Base-by-base conservation (phyloP, 2,113 vertebrate species). In the Genyomyrus donnyi region DNA sequence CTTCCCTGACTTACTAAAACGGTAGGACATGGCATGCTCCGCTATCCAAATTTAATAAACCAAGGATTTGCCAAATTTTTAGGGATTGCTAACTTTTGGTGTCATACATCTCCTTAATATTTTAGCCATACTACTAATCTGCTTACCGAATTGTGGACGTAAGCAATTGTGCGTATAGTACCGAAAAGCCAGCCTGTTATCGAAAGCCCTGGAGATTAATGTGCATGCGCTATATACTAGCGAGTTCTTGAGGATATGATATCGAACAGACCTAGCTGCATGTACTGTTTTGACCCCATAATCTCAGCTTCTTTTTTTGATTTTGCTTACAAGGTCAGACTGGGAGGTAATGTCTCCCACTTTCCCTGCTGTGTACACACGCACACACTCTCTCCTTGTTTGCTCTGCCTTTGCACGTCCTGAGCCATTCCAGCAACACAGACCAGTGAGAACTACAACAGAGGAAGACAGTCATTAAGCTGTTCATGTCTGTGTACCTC, bases 281-380 rank as follows among this genome's bases (percentile, higher is more conserved):
- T 66, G 58, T 66, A 66, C 62, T n/a, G 8, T 3, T 66, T 66
- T 10, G n/a, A 66, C 58, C 58, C 58, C 9, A 27, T 66, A 66
- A 27, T 66, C 58, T 66, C 58, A 66, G n/a, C 58, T 70, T 70
- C 10, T 90, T 89, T 89, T 35, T 45, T 83, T 49, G 91, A 91
- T 93, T 92, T 93, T 62, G 0, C 52, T 89, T 77, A 90, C 93
- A 93, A 94, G 92, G 94, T 95, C 92, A 94, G 91, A 49, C 46
- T 17, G n/a, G n/a, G 19, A 17, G 13, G 84, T 31, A 11, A 90
- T 1, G 52, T 92, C 90, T 92, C 89, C 88, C 91, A 91, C 91
- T 91, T 90, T 24, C 1, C 62, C 88, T 56, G 46, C 66, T 92
- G 90, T 91, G 90, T 88, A 89, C 87, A 85, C 87, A 77, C 11